Base-by-base conservation (phyloP, 2,888 invertebrate genomes). In the Horisme vitalbata region DNA sequence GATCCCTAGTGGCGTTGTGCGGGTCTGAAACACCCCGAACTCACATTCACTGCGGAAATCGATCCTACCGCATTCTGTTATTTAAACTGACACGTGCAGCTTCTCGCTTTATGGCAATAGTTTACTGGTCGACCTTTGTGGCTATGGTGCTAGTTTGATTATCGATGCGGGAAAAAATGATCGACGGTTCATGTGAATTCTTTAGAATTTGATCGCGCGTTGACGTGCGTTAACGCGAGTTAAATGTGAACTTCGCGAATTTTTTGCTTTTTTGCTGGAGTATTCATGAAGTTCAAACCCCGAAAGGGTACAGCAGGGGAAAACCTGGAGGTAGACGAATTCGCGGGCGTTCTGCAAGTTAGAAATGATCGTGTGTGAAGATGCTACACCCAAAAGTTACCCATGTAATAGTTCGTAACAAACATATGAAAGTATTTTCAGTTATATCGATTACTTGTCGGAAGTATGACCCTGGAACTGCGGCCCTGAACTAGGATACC, bases 21-120 rank as follows among this genome's bases (percentile, higher is more conserved):
- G 31, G 15, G 20, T 10, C 31, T 24, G 44, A 24, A 31, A 36
- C 12, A 24, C 18, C 18, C 15, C 15, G 21, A 26, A 11, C 6
- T 14, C 20, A 35, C 28, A 30, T 11, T 30, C 35, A 36, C 43
- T 43, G 43, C 41, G 41, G 41, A 39, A 49, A 49, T 49, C 49
- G 49, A 49, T 49, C 44, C 34, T 24, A 44, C 44, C 49, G 44
- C 49, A 49, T 49, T 34, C 48, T 44, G 44, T 34, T 30, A 23
- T 43, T 48, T 31, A 45, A 49, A 45, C 35, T 39, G 44, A 35
- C 41, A 34, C 18, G 12, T 32, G 20, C 18, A 31, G 13, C 24
- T 43, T 23, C 15, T 3, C 39, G 11, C 23, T 27, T 41, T 26
- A 5, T 1, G 4, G 6, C 18, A 18, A 6, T 6, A 5, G 18